Conservation (phyloP, 2,888 invertebrate species). For the Epirrhoe alternata region DNA sequence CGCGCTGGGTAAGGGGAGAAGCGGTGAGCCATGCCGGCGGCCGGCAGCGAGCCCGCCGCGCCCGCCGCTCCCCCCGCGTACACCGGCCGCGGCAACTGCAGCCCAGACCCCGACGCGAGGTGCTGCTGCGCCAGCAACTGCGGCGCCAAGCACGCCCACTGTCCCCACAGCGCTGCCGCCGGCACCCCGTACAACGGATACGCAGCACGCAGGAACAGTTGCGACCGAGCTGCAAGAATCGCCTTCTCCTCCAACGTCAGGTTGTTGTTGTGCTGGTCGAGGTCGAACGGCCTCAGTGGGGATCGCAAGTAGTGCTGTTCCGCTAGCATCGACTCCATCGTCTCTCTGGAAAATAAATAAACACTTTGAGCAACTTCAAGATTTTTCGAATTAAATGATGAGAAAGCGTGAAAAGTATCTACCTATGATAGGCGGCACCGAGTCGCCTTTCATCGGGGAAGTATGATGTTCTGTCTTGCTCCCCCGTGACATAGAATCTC, state of each 20-base stretch:
- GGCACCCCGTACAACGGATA: conserved; percentile 85
- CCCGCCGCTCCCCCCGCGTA: conserved; percentile 70
- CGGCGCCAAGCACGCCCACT: conserved; percentile 89
- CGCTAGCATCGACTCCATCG: conserved; percentile 95
- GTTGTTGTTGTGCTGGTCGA: conserved; percentile 89
- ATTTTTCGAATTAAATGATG: conserved; percentile 33
- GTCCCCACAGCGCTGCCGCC: conserved; percentile 88
- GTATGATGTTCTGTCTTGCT: conserved; percentile 81
- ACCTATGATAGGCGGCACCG: conserved; percentile 82
- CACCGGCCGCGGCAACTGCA: conserved; percentile 81
- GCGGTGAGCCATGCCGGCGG: conserved; percentile 77
- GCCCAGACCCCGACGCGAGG: conserved; percentile 81
- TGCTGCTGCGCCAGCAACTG: conserved; percentile 88
- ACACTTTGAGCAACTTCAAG: conserved; percentile 47
- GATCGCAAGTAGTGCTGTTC: conserved; percentile 93
- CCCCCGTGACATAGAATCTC: conserved; percentile 85
- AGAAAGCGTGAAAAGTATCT: conserved; percentile 60
- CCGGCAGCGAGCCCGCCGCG: conserved; percentile 49
- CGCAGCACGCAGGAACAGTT: conserved; percentile 89
- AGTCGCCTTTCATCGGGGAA: conserved; percentile 83
- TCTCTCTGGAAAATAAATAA: conserved; percentile 88
- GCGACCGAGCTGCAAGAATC: conserved; percentile 90
- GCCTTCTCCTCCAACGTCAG: conserved; percentile 92
- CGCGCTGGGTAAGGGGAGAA: conserved; percentile 86
- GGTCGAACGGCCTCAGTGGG: conserved; percentile 89